phyloP scores from a whole-genome alignment of 2,113 vertebrate genomes.

The Typhlomys cinereus region DNA sequence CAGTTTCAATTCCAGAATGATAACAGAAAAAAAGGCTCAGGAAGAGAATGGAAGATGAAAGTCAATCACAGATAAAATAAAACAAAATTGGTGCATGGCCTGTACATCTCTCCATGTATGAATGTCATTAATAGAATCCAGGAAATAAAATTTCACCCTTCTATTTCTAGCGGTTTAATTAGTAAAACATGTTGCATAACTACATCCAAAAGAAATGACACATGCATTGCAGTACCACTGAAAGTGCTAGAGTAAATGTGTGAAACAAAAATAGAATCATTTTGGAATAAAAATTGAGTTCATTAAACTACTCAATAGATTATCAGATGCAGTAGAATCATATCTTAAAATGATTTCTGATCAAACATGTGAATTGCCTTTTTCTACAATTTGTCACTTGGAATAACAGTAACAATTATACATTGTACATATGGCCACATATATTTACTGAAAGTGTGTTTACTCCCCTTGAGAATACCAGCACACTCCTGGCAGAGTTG shows the following conservation, averaged over 20 bases:
- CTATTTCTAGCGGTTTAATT: not conserved
- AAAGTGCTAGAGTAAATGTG: not conserved
- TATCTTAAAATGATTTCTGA: not conserved
- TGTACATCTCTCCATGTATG: not conserved
- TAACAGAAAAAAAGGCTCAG: not conserved
- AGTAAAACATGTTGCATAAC: not conserved
- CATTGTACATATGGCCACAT: not conserved
- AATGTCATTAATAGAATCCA: not conserved
- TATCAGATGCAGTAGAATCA: not conserved
- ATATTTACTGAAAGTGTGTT: not conserved
- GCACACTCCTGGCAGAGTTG: not conserved
- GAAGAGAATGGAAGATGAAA: not conserved
- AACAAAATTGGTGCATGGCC: not conserved
- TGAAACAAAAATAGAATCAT: not conserved
- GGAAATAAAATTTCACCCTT: not conserved
- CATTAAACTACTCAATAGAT: not conserved
- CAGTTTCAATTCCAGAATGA: not conserved
- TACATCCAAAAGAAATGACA: not conserved
- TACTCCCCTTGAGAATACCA: not conserved
- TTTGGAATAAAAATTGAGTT: conserved; percentile 1
- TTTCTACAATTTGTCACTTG: not conserved
- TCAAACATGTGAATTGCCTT: not conserved
- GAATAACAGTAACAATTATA: not conserved
- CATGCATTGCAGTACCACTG: not conserved
- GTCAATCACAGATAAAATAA: not conserved